Evolutionary conservation across 2,113 vertebrate species (phyloP).

Genomic region (Syngnathus typhle): DNA sequence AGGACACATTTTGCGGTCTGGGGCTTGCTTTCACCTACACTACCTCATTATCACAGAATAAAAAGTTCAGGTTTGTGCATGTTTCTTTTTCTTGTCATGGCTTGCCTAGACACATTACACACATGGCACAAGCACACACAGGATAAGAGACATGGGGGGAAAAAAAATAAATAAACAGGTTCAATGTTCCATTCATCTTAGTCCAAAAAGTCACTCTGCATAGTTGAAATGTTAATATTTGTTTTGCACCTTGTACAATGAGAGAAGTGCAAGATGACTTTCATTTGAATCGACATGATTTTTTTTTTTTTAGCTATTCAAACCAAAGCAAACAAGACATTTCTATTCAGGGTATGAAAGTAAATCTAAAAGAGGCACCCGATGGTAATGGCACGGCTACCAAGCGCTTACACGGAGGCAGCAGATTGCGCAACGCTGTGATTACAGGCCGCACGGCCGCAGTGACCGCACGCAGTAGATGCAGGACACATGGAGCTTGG

Average conservation of each 20-base stretch:
- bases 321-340: conserved; percentile 34
- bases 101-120: background rate
- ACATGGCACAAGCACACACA: background rate
- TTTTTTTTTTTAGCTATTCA: background rate
- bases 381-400: conserved; percentile 30
- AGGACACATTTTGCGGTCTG: conserved; percentile 36
- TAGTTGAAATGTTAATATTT: background rate
- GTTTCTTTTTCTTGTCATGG: conserved; percentile 4
- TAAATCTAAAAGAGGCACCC: conserved; percentile 27
- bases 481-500: conserved; percentile 49
- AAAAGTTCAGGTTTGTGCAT: conserved; percentile 33
- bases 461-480: conserved; percentile 23
- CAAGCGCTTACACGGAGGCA: conserved; percentile 13
- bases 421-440: conserved; percentile 16
- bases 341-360: conserved; percentile 20
- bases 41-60: conserved; percentile 64
- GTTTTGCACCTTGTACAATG: background rate
- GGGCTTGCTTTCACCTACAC: conserved; percentile 44
- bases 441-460: conserved; percentile 21
- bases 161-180: background rate
- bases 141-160: background rate
- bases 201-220: background rate
- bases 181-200: background rate
- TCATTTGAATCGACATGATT: conserved; percentile 30
- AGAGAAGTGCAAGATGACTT: background rate